Conservation (phyloP, 2,888 invertebrate genomes). For the Carpatolechia fugitivella region DNA sequence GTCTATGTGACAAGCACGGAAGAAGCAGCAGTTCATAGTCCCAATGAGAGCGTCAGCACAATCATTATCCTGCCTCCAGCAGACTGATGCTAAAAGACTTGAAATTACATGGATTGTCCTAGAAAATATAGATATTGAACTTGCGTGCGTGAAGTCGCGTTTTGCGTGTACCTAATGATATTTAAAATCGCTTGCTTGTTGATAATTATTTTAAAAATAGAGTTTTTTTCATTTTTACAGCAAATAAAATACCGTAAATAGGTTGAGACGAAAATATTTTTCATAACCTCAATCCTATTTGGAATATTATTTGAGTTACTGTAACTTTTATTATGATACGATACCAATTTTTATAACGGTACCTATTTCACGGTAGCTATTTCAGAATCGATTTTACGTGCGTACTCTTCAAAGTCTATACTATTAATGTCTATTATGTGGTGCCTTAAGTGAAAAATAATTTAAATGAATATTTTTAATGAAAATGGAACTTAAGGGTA, state of each 20-base stretch:
- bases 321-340: too few species aligned
- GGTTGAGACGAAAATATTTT: too few species aligned
- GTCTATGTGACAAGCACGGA: conserved; percentile 59
- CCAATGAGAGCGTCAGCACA: conserved; percentile 66
- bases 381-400: background rate
- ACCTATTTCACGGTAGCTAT: too few species aligned
- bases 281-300: too few species aligned
- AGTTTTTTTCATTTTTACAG: too few species aligned
- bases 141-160: background rate
- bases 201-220: too few species aligned
- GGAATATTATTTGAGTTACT: too few species aligned
- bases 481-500: too few species aligned
- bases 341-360: too few species aligned
- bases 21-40: conserved; percentile 57
- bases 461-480: background rate
- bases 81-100: conserved; percentile 42
- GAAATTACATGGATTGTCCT: background rate
- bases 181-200: too few species aligned
- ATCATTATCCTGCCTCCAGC: conserved; percentile 69
- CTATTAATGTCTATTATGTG: background rate
- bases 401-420: background rate
- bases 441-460: background rate
- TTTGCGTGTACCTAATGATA: background rate
- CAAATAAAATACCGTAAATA: too few species aligned
- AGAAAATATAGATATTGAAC: background rate